Evolutionary conservation across 2,888 invertebrate species (phyloP).

Genomic region (Drosophila borealis): DNA sequence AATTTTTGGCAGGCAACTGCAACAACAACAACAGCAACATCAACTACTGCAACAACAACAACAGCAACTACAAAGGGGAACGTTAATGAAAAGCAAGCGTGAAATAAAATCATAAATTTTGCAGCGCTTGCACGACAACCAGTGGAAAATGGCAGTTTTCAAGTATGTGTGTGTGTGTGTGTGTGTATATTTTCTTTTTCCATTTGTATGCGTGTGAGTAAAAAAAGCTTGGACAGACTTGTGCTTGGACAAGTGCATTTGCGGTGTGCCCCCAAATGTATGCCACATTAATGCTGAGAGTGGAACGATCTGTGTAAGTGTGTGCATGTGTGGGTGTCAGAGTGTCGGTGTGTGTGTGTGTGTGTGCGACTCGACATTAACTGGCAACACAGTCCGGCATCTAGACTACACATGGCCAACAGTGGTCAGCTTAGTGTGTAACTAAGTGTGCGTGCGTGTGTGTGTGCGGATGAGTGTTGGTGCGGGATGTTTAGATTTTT

Average conservation of each 20-base stretch:
- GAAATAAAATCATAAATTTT: slow-evolving; percentile 80
- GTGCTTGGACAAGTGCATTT: slow-evolving; percentile 70
- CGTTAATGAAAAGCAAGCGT: slow-evolving; percentile 81
- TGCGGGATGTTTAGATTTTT: slow-evolving; percentile 4
- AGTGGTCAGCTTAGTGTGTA: slow-evolving; percentile 66
- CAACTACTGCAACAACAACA: slow-evolving; percentile 19
- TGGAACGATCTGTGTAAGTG: slow-evolving; percentile 34
- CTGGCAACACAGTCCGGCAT: slow-evolving; percentile 29
- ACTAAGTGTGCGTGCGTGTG: slow-evolving; percentile 26
- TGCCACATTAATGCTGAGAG: slow-evolving; percentile 69
- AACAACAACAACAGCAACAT: slow-evolving; percentile 28
- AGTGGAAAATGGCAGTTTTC: slow-evolving; percentile 36
- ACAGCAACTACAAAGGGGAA: slow-evolving; percentile 44
- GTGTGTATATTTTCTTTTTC: slow-evolving; percentile 56
- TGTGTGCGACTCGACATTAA: slow-evolving; percentile 51
- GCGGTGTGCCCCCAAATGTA: slow-evolving; percentile 70
- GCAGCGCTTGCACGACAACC: slow-evolving; percentile 58
- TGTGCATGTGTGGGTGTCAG: slow-evolving; percentile 18
- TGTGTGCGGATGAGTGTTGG: slow-evolving; percentile 23
- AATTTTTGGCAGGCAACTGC: slow-evolving; percentile 50
- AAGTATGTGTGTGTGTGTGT: slow-evolving; percentile 11
- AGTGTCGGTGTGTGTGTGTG: slow-evolving; percentile 14
- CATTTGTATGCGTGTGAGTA: slow-evolving; percentile 52
- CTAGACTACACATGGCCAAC: slow-evolving; percentile 52
- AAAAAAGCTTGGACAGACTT: slow-evolving; percentile 32